Conservation (phyloP, 2,113 vertebrate species). For the Myxocyprinus asiaticus region DNA sequence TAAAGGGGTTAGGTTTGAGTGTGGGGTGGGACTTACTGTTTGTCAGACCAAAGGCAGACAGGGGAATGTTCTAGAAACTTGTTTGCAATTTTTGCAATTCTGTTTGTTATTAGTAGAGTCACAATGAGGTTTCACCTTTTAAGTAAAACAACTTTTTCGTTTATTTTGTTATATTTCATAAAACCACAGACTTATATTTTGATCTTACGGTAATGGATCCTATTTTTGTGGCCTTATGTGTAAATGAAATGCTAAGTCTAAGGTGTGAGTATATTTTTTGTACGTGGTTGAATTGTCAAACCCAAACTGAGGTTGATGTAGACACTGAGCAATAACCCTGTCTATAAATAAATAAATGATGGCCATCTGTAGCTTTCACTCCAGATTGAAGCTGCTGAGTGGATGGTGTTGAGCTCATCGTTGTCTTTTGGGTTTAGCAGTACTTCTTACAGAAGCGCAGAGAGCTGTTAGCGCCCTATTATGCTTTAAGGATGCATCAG, state of each 20-base stretch:
- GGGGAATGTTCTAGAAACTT: too few species aligned
- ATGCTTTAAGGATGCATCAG: slow-evolving; percentile 17
- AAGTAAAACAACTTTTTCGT: too few species aligned
- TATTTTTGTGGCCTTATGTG: background rate
- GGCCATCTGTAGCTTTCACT: slow-evolving; percentile 25
- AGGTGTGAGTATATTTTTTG: background rate
- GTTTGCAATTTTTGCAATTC: too few species aligned
- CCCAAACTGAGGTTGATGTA: background rate
- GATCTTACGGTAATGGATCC: background rate
- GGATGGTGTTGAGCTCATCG: slow-evolving; percentile 1
- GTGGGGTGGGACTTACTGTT: too few species aligned
- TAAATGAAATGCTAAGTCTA: too few species aligned
- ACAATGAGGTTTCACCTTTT: too few species aligned
- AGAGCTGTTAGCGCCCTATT: slow-evolving; percentile 22
- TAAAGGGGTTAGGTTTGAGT: too few species aligned
- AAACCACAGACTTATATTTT: background rate
- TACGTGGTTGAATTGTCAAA: slow-evolving; percentile 1
- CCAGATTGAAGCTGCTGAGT: background rate
- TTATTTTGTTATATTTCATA: too few species aligned
- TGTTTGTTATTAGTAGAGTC: too few species aligned
- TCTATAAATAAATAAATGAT: slow-evolving; percentile 25
- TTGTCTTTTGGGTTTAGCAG: slow-evolving; percentile 3
- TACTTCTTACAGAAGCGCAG: background rate
- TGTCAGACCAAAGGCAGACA: too few species aligned
- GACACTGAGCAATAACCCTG: too few species aligned